Percentiles rank a stretch among this genome's conserved stretches.
phyloP scores from a whole-genome alignment of 2,797 vertebrate genomes.

The Orestias chungarensis region DNA sequence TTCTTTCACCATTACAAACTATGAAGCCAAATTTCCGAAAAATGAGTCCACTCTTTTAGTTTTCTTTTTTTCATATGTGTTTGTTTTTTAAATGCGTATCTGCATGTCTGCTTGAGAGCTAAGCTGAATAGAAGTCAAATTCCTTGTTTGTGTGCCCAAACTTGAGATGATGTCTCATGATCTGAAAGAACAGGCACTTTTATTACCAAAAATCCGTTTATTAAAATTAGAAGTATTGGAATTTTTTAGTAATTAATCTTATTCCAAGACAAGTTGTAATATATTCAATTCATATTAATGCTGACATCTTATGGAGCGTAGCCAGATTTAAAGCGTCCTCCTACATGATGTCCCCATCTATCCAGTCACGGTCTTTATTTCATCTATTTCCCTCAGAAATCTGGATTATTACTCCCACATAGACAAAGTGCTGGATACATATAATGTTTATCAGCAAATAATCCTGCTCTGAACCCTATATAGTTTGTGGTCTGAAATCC shows the following conservation, averaged over 20 bases:
- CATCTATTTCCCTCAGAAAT: background rate
- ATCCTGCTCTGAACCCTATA: background rate
- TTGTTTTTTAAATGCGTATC: background rate
- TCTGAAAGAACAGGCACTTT: background rate
- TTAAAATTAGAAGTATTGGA: background rate
- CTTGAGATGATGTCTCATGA: background rate
- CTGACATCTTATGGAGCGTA: background rate
- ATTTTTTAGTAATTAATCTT: background rate
- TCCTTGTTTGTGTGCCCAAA: background rate
- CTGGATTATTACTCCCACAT: background rate
- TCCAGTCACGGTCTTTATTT: slow-evolving; percentile 2
- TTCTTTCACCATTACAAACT: background rate
- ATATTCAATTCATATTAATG: background rate
- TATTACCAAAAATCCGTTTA: too few species aligned
- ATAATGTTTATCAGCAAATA: background rate
- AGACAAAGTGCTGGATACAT: background rate
- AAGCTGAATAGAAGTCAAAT: background rate
- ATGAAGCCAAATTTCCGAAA: background rate
- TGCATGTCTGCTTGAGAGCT: background rate
- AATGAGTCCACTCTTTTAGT: background rate
- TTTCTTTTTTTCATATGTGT: background rate
- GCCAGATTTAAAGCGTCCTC: background rate
- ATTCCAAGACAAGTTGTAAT: background rate
- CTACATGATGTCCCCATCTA: slow-evolving; percentile 1
- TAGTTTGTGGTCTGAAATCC: background rate